phyloP scores from a whole-genome alignment of 2,113 vertebrate species.

The Hydropotes inermis region DNA sequence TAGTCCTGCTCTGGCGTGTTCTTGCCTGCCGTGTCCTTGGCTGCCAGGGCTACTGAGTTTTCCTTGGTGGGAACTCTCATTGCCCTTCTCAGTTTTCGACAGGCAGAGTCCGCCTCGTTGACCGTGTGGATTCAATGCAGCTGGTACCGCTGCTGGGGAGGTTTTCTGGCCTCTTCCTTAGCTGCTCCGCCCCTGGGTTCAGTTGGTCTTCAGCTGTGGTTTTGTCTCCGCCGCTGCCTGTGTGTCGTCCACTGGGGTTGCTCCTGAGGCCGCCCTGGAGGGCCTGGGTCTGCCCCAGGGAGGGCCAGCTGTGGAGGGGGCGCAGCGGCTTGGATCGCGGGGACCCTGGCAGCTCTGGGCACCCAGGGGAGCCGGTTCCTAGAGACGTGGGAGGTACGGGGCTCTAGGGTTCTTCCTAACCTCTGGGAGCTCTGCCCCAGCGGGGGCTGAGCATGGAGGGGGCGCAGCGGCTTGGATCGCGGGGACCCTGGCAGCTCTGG shows the following conservation, averaged over 20 bases:
- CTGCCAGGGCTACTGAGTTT: neutral
- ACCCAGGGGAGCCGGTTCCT: neutral
- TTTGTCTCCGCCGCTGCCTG: neutral
- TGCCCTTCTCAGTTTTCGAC: neutral
- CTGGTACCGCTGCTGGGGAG: neutral
- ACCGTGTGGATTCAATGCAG: neutral
- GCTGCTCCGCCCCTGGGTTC: neutral
- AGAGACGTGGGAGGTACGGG: rapidly evolving
- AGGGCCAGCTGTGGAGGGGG: neutral
- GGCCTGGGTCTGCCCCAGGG: neutral
- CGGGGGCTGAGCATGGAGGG: neutral
- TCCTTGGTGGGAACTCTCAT: neutral
- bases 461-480: neutral
- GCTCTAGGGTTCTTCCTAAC: neutral
- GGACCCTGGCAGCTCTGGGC: too few species aligned
- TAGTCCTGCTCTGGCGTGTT: neutral
- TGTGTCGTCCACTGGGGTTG: neutral
- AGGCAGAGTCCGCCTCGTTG: neutral
- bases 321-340: neutral
- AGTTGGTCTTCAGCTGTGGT: rapidly evolving
- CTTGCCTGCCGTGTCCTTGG: neutral
- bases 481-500: too few species aligned
- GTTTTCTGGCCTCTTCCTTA: neutral
- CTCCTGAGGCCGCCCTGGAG: neutral
- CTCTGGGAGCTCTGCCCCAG: neutral